These are phyloP conservation scores for Brachyptera putata DNA, from an alignment of 2,888 invertebrate genomes.

Conservation along the genomic window DNA sequence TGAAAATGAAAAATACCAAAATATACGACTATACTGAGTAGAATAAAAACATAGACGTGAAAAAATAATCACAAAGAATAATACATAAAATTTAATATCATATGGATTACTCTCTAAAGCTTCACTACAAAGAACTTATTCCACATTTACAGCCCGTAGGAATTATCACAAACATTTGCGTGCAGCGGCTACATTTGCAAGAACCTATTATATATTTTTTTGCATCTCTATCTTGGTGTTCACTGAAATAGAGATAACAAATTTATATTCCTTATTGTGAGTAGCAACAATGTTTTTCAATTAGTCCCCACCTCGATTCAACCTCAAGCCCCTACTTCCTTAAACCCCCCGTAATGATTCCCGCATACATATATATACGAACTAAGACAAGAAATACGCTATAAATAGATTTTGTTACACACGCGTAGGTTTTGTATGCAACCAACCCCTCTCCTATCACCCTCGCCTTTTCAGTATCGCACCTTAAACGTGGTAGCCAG, in stretches of 20 bases:
- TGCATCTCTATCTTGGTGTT: slow-evolving; percentile 14
- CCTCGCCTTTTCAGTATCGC: slow-evolving; percentile 6
- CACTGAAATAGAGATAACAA: slow-evolving; percentile 18
- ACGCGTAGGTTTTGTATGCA: slow-evolving; percentile 18
- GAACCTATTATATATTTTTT: slow-evolving; percentile 12
- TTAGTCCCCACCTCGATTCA: slow-evolving; percentile 2
- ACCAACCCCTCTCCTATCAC: not conserved
- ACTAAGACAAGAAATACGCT: slow-evolving; percentile 15
- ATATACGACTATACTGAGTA: too few species aligned
- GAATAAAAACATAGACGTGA: too few species aligned
- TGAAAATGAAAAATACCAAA: too few species aligned
- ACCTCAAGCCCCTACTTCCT: not conserved
- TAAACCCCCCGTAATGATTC: not conserved
- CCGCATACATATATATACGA: slow-evolving; percentile 7
- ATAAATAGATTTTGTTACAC: slow-evolving; percentile 17
- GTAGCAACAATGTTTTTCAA: slow-evolving; percentile 11
- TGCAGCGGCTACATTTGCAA: not conserved
- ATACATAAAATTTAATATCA: too few species aligned
- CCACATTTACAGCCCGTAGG: not conserved
- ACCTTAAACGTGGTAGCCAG: slow-evolving; percentile 18
- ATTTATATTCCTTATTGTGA: slow-evolving; percentile 20
- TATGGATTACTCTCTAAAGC: too few species aligned
- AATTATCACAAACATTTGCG: not conserved
- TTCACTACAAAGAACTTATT: too few species aligned
- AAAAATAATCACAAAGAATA: too few species aligned